phyloP scores from a whole-genome alignment of 1,140 invertebrate species.

The Rhysida immarginata region DNA sequence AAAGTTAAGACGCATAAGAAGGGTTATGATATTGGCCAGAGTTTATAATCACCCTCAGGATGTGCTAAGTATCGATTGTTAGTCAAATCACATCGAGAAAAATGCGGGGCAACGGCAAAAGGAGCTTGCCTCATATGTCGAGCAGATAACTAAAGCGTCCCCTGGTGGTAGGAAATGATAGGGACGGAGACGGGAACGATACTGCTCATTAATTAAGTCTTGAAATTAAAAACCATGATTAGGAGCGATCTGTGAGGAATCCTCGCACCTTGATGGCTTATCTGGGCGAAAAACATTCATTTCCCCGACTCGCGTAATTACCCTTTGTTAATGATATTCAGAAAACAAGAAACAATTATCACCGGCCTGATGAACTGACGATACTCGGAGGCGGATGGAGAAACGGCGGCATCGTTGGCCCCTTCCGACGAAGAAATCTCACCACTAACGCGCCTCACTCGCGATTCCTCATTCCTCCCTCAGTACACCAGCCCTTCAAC shows the following conservation, averaged over 20 bases:
- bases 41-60: no score
- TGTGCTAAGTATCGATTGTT: no score
- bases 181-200: background rate
- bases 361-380: no score
- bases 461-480: no score
- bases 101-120: background rate
- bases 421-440: no score
- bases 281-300: slow-evolving; percentile 2
- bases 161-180: background rate
- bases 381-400: no score
- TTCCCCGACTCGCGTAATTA: slow-evolving; percentile 2
- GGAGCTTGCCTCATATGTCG: no score
- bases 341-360: slow-evolving; percentile 7
- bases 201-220: slow-evolving; percentile 7
- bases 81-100: background rate
- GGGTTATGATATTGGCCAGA: no score
- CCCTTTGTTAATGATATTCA: slow-evolving; percentile 7
- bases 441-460: no score
- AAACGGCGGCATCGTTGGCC: no score
- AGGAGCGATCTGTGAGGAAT: slow-evolving; percentile 2
- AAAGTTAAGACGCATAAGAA: no score
- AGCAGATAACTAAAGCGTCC: background rate
- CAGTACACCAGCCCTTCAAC: no score
- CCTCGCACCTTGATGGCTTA: slow-evolving; percentile 2
- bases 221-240: slow-evolving; percentile 8